A percentile compares a stretch with the other conserved stretches of the same genome.
phyloP scores from a whole-genome alignment of 2,888 invertebrate genomes.

The Bugulina stolonifera region DNA sequence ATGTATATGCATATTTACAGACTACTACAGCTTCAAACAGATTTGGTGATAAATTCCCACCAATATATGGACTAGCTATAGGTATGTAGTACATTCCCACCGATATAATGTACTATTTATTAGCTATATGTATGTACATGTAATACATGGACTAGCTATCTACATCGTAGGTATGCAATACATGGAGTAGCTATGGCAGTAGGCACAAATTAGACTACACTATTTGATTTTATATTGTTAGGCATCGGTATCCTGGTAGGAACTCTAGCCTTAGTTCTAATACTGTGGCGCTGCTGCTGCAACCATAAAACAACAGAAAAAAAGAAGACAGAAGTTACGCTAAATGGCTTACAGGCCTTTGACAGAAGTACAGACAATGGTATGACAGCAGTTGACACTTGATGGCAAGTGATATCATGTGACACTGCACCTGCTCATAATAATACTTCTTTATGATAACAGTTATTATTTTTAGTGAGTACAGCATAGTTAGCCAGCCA shows the following conservation, averaged over 20 bases:
- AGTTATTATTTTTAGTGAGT: no score
- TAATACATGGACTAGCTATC: no score
- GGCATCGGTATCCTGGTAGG: background rate
- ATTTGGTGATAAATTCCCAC: background rate
- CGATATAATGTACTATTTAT: no score
- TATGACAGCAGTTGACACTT: background rate
- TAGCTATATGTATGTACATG: no score
- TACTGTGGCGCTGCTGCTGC: conserved; percentile 2
- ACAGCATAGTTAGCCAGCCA: no score
- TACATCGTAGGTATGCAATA: no score
- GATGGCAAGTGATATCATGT: no score
- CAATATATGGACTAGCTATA: background rate
- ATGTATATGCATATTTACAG: background rate
- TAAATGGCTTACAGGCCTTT: background rate
- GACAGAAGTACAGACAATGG: background rate
- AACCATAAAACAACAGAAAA: background rate
- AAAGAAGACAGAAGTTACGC: background rate
- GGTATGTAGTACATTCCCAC: background rate
- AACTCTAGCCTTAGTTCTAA: background rate
- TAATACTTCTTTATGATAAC: no score
- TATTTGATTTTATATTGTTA: no score
- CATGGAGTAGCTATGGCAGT: no score
- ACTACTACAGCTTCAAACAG: background rate
- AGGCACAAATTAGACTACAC: no score
- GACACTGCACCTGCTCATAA: no score